Base-by-base conservation (phyloP, 2,113 vertebrate species). In the Desmodus rotundus region DNA sequence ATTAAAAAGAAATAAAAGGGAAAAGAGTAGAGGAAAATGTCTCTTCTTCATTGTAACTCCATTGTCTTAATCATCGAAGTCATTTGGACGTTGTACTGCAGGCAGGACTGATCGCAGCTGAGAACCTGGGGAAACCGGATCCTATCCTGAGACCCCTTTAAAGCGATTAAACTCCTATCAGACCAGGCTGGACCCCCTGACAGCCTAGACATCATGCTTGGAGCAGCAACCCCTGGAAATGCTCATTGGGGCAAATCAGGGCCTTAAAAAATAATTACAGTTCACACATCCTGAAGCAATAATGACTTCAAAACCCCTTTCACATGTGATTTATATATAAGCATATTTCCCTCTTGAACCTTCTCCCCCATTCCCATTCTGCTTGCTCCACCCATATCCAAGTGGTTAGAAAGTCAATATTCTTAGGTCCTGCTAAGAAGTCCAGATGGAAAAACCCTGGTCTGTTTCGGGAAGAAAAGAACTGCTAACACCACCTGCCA, bases 271-370 rank as follows among this genome's bases (percentile, higher is more conserved):
- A 96, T 96, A 97, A 97, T 98, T 97, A 96, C 1, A 20, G 95
- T 92, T 97, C 74, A 92, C 96, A 97, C 94, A 97, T 97, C 96
- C 96, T 97, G 97, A 97, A 97, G 74, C 68, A 97, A 97, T 96
- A 97, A 96, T 43, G 96, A 96, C 94, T 96, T 97, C 94, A 96
- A 97, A 97, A 97, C 91, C 47, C 73, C 92, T 77, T 93, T 92
- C 92, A 72, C 83, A 28, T 91, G 94, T 97, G 97, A 96, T 97
- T 98, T 97, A 97, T 96, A 97, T 61, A 63, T 43, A 52, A 92
- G 74, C 68, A 89, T 58, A 95, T 94, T 97, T 96, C 93, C 86
- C 94, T 68, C 95, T 91, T 95, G 91, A 95, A 92, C 58, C 65
- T 70, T 93, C 73, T 86, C 78, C 86, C 33, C 58, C 14, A 33